These are phyloP conservation scores for Cnemophilus loriae DNA, from an alignment of 2,113 vertebrate species.

Conservation along the genomic window DNA sequence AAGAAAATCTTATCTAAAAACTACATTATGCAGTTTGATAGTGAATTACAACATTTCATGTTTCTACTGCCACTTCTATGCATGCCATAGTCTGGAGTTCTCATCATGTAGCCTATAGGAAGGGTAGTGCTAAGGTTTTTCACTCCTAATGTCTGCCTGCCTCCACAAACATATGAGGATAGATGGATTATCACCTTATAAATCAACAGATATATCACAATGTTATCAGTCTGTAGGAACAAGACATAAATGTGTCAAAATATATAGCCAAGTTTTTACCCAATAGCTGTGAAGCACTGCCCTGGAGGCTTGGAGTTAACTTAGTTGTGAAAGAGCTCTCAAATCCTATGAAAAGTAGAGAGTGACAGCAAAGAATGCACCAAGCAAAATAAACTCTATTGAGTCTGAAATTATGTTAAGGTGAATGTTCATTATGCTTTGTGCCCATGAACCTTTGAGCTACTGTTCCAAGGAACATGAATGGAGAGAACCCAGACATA, in stretches of 20 bases:
- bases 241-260: slow-evolving; percentile 22
- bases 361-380: background rate
- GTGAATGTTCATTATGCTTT: background rate
- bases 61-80: background rate
- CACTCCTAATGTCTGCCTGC: background rate
- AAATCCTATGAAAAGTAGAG: background rate
- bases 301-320: background rate
- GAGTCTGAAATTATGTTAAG: background rate
- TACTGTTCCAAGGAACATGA: background rate
- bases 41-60: background rate
- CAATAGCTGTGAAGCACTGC: background rate
- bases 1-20: background rate
- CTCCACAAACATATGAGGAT: background rate
- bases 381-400: background rate
- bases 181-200: slow-evolving; percentile 14
- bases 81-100: background rate
- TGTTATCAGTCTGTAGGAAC: slow-evolving; percentile 11
- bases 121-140: background rate
- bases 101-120: background rate
- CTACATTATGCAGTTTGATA: background rate
- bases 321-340: slow-evolving; percentile 4
- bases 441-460: background rate
- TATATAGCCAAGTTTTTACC: slow-evolving; percentile 9
- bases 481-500: background rate
- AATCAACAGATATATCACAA: background rate